Conservation (phyloP, 2,797 vertebrate genomes). For the Clarias platycephalus region DNA sequence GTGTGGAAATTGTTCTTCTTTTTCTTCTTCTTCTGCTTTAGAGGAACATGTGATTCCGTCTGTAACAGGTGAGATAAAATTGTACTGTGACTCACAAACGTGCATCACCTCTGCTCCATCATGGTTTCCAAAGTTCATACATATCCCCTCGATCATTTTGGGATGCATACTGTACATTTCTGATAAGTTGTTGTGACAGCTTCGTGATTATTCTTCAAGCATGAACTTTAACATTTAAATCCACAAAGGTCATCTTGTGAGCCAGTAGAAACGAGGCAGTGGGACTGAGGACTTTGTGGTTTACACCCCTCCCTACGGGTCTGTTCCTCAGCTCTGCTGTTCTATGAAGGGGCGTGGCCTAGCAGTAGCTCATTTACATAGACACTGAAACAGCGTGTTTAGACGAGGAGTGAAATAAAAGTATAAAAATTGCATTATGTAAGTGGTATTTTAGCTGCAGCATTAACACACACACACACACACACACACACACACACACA, state of each 20-base stretch:
- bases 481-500: too few relatives aligned
- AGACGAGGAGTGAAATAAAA: too few relatives aligned
- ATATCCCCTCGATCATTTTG: not conserved
- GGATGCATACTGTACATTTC: not conserved
- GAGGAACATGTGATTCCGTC: not conserved
- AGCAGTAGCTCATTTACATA: too few relatives aligned
- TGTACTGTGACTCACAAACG: not conserved
- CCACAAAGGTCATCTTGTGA: not conserved
- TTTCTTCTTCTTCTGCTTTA: slow-evolving; percentile 28
- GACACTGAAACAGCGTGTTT: too few relatives aligned
- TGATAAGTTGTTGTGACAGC: not conserved
- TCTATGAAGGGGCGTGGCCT: too few relatives aligned
- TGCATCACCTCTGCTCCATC: too few relatives aligned
- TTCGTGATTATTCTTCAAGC: too few relatives aligned
- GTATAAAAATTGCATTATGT: too few relatives aligned
- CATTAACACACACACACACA: too few relatives aligned
- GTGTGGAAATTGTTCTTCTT: slow-evolving; percentile 48
- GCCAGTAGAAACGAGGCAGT: not conserved
- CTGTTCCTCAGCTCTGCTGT: too few relatives aligned
- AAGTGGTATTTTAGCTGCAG: too few relatives aligned
- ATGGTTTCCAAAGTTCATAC: not conserved
- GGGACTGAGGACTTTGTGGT: not conserved
- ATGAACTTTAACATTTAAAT: not conserved
- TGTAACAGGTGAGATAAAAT: not conserved
- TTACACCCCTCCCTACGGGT: not conserved